phyloP scores from a whole-genome alignment of 2,797 vertebrate genomes.

The Cygnus olor region DNA sequence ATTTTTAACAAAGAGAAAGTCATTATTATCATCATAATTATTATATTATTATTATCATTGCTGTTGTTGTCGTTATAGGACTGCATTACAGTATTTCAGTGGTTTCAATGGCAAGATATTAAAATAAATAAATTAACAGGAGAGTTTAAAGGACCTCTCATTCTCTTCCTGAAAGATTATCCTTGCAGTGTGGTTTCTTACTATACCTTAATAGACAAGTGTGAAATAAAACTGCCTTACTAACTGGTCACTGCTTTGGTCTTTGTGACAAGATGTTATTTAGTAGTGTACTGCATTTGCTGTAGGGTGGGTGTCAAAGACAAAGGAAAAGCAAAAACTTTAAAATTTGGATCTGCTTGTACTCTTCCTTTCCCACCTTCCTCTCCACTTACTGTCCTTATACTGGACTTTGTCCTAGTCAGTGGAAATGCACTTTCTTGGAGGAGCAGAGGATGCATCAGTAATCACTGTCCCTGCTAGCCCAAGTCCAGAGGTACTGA shows the following conservation, averaged over 20 bases:
- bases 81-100: neutral
- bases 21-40: neutral
- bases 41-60: neutral
- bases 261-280: neutral
- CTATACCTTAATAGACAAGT: neutral
- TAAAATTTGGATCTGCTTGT: neutral
- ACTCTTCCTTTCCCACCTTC: neutral
- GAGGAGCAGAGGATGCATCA: neutral
- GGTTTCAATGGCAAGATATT: neutral
- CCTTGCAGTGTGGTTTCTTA: neutral
- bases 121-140: neutral
- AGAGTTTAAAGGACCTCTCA: neutral
- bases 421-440: fast-evolving
- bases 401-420: neutral
- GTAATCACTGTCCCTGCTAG: neutral
- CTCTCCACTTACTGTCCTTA: neutral
- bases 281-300: neutral
- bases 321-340: neutral
- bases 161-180: neutral
- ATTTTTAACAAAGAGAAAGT: neutral
- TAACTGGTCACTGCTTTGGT: neutral
- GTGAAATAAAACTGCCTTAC: neutral
- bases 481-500: fast-evolving
- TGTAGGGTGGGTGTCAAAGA: neutral
- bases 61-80: neutral